Percentiles rank a stretch among this genome's conserved stretches.
Evolutionary conservation across 2,797 vertebrate genomes (phyloP).

Genomic region (Myotis daubentonii): DNA sequence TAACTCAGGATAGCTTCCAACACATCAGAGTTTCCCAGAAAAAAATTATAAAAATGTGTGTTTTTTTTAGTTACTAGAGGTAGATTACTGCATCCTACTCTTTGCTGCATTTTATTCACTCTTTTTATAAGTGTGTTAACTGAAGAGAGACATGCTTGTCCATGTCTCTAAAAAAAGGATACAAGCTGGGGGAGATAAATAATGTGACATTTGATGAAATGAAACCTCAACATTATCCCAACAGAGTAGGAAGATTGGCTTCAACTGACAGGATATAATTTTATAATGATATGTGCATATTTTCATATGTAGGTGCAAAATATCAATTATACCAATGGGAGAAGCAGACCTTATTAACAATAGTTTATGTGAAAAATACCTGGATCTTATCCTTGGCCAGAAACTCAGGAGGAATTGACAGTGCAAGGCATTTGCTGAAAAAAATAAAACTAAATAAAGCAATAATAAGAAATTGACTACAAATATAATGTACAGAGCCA

Average conservation of each 20-base stretch:
- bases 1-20: neutral
- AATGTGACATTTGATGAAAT: neutral
- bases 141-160: neutral
- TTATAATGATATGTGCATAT: neutral
- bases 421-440: neutral
- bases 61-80: neutral
- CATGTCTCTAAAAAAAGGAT: constrained; percentile 22
- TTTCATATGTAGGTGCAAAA: neutral
- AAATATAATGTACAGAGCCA: neutral
- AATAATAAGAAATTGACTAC: neutral
- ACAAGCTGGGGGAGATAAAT: neutral
- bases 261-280: neutral
- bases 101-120: constrained; percentile 7
- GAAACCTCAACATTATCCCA: constrained; percentile 31
- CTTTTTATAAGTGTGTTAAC: constrained; percentile 21
- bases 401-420: neutral
- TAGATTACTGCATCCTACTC: neutral
- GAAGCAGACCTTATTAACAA: neutral
- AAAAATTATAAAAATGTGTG: neutral
- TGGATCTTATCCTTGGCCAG: neutral
- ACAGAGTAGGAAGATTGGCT: constrained; percentile 15
- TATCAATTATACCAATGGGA: neutral
- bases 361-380: neutral
- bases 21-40: neutral
- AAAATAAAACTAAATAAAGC: neutral